These are phyloP conservation scores for Urocynchramus pylzowi DNA, from an alignment of 2,113 vertebrate genomes.

Conservation along the genomic window DNA sequence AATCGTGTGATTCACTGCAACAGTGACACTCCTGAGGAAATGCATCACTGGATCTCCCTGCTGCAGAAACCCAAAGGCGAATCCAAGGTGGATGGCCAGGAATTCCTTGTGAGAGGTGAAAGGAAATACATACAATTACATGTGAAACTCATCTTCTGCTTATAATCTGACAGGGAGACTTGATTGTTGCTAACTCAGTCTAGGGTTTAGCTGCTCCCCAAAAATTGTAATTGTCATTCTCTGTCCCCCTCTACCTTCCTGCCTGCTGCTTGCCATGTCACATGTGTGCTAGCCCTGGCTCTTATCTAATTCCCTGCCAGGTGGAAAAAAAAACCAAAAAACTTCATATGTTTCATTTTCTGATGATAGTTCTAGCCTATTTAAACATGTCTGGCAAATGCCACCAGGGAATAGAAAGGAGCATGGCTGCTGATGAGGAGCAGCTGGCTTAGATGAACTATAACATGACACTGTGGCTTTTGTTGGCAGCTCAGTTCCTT, in stretches of 20 bases:
- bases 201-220: neutral
- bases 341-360: neutral
- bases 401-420: neutral
- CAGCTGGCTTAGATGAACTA: constrained; percentile 10
- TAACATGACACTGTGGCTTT: constrained; percentile 25
- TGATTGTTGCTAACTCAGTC: neutral
- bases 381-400: neutral
- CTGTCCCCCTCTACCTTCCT: neutral
- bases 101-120: constrained; percentile 88
- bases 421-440: neutral
- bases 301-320: neutral
- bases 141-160: neutral
- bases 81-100: constrained; percentile 86
- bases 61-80: constrained; percentile 91
- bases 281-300: neutral
- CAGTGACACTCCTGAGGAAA: constrained; percentile 88
- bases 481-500: constrained; percentile 19
- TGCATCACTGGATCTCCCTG: constrained; percentile 95
- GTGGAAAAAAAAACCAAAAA: neutral
- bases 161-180: neutral
- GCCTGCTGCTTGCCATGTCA: neutral
- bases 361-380: neutral
- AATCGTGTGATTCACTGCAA: constrained; percentile 94
- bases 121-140: neutral
- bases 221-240: neutral